These are phyloP conservation scores for Peromyscus eremicus DNA, from an alignment of 2,797 vertebrate genomes.

Conservation along the genomic window DNA sequence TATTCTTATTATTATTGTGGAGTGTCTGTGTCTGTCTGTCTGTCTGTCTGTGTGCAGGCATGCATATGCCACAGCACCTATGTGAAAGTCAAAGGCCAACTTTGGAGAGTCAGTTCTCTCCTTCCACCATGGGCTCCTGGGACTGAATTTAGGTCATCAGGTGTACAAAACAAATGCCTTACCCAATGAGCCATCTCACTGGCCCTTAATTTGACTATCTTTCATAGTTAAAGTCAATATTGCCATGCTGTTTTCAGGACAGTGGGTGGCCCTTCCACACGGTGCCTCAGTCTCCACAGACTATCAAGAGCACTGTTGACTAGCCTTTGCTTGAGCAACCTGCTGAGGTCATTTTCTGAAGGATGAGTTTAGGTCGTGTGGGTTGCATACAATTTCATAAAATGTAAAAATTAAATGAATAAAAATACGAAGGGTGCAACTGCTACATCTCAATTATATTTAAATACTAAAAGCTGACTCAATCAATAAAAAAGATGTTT, in stretches of 20 bases:
- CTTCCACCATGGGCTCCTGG: not conserved
- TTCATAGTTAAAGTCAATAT: slow-evolving; percentile 28
- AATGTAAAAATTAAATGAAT: slow-evolving; percentile 36
- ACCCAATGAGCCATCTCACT: not conserved
- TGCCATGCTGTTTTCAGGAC: not conserved
- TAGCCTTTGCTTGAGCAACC: not conserved
- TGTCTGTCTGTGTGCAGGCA: not conserved
- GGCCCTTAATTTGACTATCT: not conserved
- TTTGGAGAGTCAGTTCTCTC: not conserved
- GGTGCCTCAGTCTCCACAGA: not conserved
- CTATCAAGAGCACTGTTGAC: not conserved
- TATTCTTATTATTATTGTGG: not conserved
- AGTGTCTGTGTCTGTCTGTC: not conserved
- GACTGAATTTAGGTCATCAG: not conserved
- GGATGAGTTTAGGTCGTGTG: slow-evolving; percentile 14
- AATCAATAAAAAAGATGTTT: slow-evolving; percentile 14
- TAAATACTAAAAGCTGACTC: slow-evolving; percentile 63
- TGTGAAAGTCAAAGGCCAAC: not conserved
- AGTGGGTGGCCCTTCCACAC: not conserved
- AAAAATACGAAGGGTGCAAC: slow-evolving; percentile 61
- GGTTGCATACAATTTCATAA: slow-evolving; percentile 8
- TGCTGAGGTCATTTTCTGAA: slow-evolving; percentile 9
- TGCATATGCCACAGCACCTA: too few species aligned
- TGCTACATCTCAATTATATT: slow-evolving; percentile 51
- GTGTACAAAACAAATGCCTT: not conserved